phyloP scores from a whole-genome alignment of 2,113 vertebrate species.

The Todiramphus saurophagus region DNA sequence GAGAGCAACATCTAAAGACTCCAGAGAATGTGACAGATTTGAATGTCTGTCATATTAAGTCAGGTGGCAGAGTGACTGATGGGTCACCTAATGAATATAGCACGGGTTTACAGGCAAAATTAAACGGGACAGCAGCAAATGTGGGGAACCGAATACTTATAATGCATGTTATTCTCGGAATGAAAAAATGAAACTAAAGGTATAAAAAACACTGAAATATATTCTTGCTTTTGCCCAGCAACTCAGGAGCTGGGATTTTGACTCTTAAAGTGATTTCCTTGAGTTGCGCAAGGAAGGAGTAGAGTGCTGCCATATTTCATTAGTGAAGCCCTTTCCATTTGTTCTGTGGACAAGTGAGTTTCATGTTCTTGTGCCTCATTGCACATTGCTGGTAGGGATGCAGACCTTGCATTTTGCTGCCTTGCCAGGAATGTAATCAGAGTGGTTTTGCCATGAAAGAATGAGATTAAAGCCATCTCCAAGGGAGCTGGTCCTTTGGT shows the following conservation, averaged over 20 bases:
- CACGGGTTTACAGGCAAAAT: background rate
- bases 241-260: background rate
- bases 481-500: background rate
- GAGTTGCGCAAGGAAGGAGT: background rate
- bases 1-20: background rate
- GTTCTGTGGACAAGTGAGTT: background rate
- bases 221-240: background rate
- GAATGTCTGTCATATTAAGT: background rate
- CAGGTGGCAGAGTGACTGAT: background rate
- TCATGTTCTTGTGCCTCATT: background rate
- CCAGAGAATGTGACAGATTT: background rate
- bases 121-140: background rate
- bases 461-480: conserved; percentile 14
- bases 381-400: background rate
- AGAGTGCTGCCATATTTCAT: background rate
- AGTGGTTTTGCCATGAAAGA: background rate
- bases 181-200: background rate
- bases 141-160: background rate
- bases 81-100: background rate
- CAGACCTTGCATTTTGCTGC: background rate
- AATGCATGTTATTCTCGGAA: background rate
- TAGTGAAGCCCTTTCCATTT: background rate
- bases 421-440: background rate
- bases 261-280: background rate
- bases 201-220: background rate